Percentiles rank a stretch among this genome's conserved stretches.
phyloP scores from a whole-genome alignment of 2,888 invertebrate species.

The Lysandra bellargus region DNA sequence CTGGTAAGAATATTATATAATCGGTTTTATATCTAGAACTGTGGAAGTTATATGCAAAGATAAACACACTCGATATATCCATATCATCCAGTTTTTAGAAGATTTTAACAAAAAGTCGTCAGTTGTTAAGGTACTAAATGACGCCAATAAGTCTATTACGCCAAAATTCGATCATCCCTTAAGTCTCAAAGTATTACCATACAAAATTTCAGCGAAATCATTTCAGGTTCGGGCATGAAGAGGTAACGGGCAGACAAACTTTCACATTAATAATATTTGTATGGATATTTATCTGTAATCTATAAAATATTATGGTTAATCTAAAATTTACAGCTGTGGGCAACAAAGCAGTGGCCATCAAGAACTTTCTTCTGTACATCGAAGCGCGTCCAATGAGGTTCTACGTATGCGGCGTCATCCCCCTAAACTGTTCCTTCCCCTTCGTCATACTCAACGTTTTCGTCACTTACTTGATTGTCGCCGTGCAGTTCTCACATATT shows the following conservation, averaged over 20 bases:
- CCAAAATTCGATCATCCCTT: too few relatives aligned
- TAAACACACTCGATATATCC: neutral
- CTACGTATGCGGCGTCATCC: constrained; percentile 37
- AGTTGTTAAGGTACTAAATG: too few relatives aligned
- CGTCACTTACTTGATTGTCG: constrained; percentile 43
- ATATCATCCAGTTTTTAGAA: neutral
- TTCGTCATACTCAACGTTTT: constrained; percentile 39
- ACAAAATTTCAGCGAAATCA: too few relatives aligned
- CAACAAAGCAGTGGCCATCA: constrained; percentile 31
- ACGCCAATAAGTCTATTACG: too few relatives aligned
- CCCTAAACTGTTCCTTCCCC: constrained; percentile 40
- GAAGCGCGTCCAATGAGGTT: constrained; percentile 40
- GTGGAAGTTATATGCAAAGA: neutral
- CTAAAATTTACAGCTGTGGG: constrained; percentile 21
- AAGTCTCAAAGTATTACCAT: too few relatives aligned
- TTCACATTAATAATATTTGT: too few relatives aligned
- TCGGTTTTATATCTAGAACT: neutral
- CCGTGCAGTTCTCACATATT: constrained; percentile 40
- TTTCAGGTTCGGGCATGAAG: too few relatives aligned
- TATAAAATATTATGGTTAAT: neutral
- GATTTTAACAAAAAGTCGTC: neutral
- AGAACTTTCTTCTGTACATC: constrained; percentile 39
- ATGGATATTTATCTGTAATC: too few relatives aligned
- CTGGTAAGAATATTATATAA: constrained; percentile 25
- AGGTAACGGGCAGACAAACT: too few relatives aligned